Evolutionary conservation across 64 coral and sea anemone genomes (phyloP).

Genomic region (Hydrozoanthus tunicans): DNA sequence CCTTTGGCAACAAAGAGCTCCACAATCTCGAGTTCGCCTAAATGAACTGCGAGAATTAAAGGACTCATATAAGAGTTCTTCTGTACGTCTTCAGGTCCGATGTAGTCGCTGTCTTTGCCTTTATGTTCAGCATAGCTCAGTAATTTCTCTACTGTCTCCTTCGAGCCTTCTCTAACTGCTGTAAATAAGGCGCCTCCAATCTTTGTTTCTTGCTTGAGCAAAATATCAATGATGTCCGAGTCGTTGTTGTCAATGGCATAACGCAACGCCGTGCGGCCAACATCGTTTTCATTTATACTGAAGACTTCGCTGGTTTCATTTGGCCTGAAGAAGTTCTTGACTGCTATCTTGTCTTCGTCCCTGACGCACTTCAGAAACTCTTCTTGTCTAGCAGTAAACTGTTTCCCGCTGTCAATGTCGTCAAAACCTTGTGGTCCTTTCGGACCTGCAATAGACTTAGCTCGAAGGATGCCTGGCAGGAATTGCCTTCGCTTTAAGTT

Average conservation of each 20-base stretch:
- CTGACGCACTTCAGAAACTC: conserved; percentile 47
- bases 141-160: conserved; percentile 61
- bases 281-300: conserved; percentile 37
- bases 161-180: conserved; percentile 64
- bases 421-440: conserved; percentile 56
- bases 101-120: conserved; percentile 11
- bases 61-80: conserved; percentile 55
- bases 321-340: conserved; percentile 18
- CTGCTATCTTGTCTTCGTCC: conserved; percentile 17
- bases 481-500: conserved; percentile 16
- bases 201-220: conserved; percentile 50
- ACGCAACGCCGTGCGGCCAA: conserved; percentile 45
- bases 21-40: conserved; percentile 62
- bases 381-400: conserved; percentile 37
- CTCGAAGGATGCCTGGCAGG: conserved; percentile 13
- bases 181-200: conserved; percentile 66
- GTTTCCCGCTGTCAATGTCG: conserved; percentile 44
- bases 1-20: conserved; percentile 58
- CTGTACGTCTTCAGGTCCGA: conserved; percentile 55
- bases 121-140: background rate
- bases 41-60: conserved; percentile 41
- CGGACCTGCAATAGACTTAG: background rate
- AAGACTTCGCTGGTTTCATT: conserved; percentile 10
- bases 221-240: conserved; percentile 34
- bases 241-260: conserved; percentile 63